Evolutionary conservation across 1,140 invertebrate species (phyloP).

Genomic region (Acromyrmex charruanus): DNA sequence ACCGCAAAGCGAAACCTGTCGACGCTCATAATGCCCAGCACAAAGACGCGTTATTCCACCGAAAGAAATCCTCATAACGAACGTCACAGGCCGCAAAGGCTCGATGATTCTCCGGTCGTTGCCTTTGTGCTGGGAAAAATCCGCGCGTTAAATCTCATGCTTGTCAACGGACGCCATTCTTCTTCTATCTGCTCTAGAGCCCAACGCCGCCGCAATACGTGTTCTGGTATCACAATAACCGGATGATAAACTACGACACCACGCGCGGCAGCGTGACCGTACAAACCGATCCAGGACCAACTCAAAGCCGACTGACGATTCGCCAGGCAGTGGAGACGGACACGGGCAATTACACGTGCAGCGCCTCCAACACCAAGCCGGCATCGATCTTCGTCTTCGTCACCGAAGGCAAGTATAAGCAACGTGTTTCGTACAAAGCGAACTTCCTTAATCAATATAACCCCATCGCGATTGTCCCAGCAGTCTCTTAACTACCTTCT

Average conservation of each 20-base stretch:
- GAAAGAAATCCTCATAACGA: conserved; percentile 52
- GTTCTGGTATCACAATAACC: conserved; percentile 96
- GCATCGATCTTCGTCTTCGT: conserved; percentile 96
- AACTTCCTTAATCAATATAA: conserved; percentile 32
- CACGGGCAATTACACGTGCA: conserved; percentile 96
- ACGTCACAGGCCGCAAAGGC: conserved; percentile 27
- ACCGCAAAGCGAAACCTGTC: conserved; percentile 5
- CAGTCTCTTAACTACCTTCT: conserved; percentile 24
- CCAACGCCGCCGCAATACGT: conserved; percentile 96
- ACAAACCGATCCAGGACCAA: conserved; percentile 94
- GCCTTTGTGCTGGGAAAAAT: conserved; percentile 38
- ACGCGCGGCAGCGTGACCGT: conserved; percentile 94
- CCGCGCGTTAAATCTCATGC: conserved; percentile 56
- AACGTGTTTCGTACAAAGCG: not conserved
- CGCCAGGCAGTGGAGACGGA: conserved; percentile 93
- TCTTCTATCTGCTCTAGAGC: conserved; percentile 89
- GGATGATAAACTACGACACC: conserved; percentile 97
- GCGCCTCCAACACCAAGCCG: conserved; percentile 95
- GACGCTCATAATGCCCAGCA: not conserved
- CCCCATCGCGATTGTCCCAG: not conserved
- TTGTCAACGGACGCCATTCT: conserved; percentile 47
- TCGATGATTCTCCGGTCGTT: not conserved
- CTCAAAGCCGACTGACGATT: conserved; percentile 94
- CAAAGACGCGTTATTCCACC: conserved; percentile 29
- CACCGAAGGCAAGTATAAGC: conserved; percentile 91